Evolutionary conservation across 2,113 vertebrate genomes (phyloP).

Genomic region (Hylia prasina): DNA sequence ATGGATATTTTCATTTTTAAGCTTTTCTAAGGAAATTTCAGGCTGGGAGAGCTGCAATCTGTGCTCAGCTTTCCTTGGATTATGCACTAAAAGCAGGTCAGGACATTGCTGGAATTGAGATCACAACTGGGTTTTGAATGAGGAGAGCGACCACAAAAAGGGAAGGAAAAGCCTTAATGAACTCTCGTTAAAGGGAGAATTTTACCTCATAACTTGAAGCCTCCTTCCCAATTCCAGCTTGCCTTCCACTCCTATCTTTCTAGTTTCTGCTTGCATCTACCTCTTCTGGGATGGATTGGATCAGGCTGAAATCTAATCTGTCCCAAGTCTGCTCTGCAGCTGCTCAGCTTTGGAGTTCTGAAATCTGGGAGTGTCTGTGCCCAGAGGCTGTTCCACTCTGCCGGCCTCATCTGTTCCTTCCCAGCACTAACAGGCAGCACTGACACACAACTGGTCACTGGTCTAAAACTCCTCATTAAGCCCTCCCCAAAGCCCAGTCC

Average conservation of each 20-base stretch:
- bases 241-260: background rate
- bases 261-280: background rate
- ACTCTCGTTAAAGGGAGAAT: background rate
- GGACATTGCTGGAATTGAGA: background rate
- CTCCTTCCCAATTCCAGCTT: background rate
- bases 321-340: background rate
- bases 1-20: background rate
- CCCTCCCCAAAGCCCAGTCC: accelerated
- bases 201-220: background rate
- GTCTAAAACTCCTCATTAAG: background rate
- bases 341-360: background rate
- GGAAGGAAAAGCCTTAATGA: background rate
- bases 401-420: background rate
- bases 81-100: accelerated
- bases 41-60: background rate
- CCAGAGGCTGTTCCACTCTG: background rate
- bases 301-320: background rate
- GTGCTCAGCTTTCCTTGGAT: background rate
- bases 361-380: accelerated
- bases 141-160: background rate
- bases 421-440: background rate
- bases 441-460: background rate
- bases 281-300: background rate
- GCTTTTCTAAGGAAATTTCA: background rate
- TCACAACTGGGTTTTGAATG: background rate